Percentiles rank a stretch among this genome's conserved stretches.
Evolutionary conservation across 2,797 vertebrate genomes (phyloP).

Genomic region (Enteromius unitaeniatus): DNA sequence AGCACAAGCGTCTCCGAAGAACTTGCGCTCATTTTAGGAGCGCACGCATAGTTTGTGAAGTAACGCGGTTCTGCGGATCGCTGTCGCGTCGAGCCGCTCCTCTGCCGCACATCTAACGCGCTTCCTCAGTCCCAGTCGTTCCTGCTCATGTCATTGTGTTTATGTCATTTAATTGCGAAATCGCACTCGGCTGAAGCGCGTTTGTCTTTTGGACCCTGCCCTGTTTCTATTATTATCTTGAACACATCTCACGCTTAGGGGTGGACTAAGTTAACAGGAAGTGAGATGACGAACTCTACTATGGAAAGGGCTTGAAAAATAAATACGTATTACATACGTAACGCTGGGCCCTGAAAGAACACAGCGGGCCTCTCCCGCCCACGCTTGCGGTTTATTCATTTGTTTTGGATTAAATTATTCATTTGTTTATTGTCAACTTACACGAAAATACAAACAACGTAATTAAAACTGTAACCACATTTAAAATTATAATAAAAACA

Average conservation of each 20-base stretch:
- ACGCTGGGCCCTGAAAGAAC: not conserved
- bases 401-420: not conserved
- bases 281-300: not conserved
- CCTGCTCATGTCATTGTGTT: slow-evolving; percentile 30
- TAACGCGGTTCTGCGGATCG: slow-evolving; percentile 5
- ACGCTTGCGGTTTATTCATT: not conserved
- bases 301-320: slow-evolving; percentile 9
- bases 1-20: not conserved
- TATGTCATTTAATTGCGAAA: slow-evolving; percentile 52
- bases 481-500: too few relatives aligned
- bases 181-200: slow-evolving; percentile 19
- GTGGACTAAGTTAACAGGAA: slow-evolving; percentile 35
- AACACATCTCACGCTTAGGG: slow-evolving; percentile 62
- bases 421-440: too few relatives aligned
- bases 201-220: slow-evolving; percentile 66
- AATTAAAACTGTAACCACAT: too few relatives aligned
- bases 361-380: not conserved
- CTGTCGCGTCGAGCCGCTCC: not conserved
- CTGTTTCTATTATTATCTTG: slow-evolving; percentile 73
- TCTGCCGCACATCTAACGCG: not conserved
- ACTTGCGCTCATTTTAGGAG: not conserved
- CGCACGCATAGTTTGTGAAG: slow-evolving; percentile 31
- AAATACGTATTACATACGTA: not conserved
- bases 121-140: not conserved
- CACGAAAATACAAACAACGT: too few relatives aligned